Evolutionary conservation across 64 coral and sea anemone species (phyloP).

Genomic region (Pocillopora damicornis): DNA sequence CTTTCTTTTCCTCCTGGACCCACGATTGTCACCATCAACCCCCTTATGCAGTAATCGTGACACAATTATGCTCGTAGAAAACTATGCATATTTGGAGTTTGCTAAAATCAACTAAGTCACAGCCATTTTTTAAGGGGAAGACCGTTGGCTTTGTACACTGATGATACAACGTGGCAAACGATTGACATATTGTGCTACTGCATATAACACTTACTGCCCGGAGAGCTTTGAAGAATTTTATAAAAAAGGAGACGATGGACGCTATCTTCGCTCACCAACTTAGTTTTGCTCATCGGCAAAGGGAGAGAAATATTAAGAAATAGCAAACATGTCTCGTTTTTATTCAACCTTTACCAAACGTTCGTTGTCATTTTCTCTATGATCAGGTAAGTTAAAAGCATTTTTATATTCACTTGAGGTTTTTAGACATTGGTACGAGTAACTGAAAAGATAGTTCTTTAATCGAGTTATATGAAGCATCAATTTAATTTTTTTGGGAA

Average conservation of each 20-base stretch:
- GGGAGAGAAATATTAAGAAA: constrained; percentile 41
- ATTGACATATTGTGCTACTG: constrained; percentile 87
- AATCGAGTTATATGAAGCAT: no score
- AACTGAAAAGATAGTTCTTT: no score
- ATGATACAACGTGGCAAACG: constrained; percentile 83
- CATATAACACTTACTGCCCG: constrained; percentile 81
- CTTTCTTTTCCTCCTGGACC: no score
- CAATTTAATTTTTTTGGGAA: no score
- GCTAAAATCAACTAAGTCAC: no score
- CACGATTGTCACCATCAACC: no score
- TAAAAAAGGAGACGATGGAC: constrained; percentile 96
- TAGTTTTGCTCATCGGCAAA: constrained; percentile 67
- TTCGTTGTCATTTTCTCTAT: constrained; percentile 66
- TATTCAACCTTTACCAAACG: constrained; percentile 72
- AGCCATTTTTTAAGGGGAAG: constrained; percentile 63
- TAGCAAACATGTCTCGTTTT: constrained; percentile 64
- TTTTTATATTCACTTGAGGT: no score
- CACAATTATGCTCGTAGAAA: background rate
- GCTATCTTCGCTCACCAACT: constrained; percentile 83
- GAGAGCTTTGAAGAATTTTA: no score
- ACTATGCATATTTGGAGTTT: background rate
- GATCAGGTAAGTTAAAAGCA: constrained; percentile 61
- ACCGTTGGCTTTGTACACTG: constrained; percentile 93
- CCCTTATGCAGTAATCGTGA: no score
- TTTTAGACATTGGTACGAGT: no score